Evolutionary conservation across 2,888 invertebrate genomes (phyloP).

Genomic region (Serrognathus titanus): DNA sequence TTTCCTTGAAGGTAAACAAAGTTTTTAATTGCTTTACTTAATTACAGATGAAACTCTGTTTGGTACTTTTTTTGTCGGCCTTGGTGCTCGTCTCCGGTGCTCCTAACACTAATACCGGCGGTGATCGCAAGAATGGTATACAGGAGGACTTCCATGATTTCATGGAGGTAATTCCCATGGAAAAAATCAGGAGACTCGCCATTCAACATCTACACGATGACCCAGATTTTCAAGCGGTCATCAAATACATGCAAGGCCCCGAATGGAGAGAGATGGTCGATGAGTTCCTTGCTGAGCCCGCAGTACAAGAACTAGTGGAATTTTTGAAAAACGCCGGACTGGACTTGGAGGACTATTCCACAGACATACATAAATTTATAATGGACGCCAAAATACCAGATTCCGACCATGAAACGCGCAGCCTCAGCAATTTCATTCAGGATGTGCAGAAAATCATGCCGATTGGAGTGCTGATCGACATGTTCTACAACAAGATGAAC

Average conservation of each 20-base stretch:
- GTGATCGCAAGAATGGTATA: constrained; percentile 4
- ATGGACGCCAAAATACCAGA: constrained; percentile 9
- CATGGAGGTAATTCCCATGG: constrained; percentile 26
- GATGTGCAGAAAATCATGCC: constrained; percentile 28
- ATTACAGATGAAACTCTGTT: background rate
- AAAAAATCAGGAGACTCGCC: constrained; percentile 25
- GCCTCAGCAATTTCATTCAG: constrained; percentile 20
- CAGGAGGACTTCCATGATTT: constrained; percentile 23
- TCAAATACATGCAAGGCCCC: constrained; percentile 26
- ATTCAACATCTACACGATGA: constrained; percentile 26
- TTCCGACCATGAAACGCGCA: constrained; percentile 8
- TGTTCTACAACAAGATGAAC: constrained; percentile 25
- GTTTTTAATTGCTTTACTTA: background rate
- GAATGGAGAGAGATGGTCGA: constrained; percentile 24
- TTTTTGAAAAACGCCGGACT: constrained; percentile 21
- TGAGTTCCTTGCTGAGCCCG: constrained; percentile 14
- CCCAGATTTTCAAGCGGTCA: constrained; percentile 23
- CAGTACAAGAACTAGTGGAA: constrained; percentile 21
- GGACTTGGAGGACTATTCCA: constrained; percentile 11
- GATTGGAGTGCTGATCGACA: constrained; percentile 22
- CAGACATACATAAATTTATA: constrained; percentile 6
- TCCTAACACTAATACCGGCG: constrained; percentile 2
- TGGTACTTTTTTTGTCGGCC: background rate
- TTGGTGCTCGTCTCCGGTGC: constrained; percentile 2
- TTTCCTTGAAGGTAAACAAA: too few relatives aligned